Conservation (phyloP, 2,888 invertebrate species). For the Craniophora ligustri region DNA sequence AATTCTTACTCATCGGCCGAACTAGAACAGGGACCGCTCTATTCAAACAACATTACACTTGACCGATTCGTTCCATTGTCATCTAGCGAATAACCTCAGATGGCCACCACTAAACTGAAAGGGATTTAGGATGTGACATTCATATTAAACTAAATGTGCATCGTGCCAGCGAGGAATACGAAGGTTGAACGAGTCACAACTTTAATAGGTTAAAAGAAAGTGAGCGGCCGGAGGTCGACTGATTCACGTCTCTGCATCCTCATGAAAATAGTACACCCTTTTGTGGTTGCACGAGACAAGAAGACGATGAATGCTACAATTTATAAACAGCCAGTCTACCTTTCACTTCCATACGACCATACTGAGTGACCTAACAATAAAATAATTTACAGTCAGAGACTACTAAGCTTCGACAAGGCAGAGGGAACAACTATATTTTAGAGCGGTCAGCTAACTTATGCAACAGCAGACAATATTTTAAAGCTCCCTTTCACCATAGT, state of each 20-base stretch:
- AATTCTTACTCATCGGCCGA: conserved; percentile 55
- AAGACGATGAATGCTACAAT: conserved; percentile 57
- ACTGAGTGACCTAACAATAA: conserved; percentile 63
- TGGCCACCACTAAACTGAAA: conserved; percentile 17
- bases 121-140: conserved; percentile 31
- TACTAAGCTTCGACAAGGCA: conserved; percentile 56
- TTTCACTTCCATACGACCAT: conserved; percentile 64
- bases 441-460: conserved; percentile 69
- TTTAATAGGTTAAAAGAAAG: conserved; percentile 81
- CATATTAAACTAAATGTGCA: conserved; percentile 31
- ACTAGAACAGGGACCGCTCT: conserved; percentile 36
- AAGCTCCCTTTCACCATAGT: conserved; percentile 70
- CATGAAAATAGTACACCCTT: conserved; percentile 48
- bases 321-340: conserved; percentile 56
- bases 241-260: conserved; percentile 66
- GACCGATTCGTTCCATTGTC: conserved; percentile 25
- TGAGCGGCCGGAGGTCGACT: conserved; percentile 63
- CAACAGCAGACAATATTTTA: conserved; percentile 69
- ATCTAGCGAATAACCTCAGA: conserved; percentile 8
- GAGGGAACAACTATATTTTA: conserved; percentile 63
- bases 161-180: conserved; percentile 62
- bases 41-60: conserved; percentile 37
- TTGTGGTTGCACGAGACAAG: conserved; percentile 52
- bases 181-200: conserved; percentile 69
- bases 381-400: conserved; percentile 72